phyloP scores from a whole-genome alignment of 2,888 invertebrate genomes.

The Pollenia angustigena region DNA sequence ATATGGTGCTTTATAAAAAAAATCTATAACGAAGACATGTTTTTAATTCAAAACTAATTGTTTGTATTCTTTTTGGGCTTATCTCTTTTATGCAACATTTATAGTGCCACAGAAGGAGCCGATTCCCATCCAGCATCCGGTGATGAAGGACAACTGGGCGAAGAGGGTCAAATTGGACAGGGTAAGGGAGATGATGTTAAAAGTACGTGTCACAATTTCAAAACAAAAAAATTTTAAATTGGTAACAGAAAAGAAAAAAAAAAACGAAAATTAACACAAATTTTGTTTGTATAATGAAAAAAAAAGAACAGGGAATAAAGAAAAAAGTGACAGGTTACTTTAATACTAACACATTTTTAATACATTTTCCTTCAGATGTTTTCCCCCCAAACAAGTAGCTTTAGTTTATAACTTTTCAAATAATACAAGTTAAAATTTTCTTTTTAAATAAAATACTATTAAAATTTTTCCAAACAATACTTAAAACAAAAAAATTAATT shows the following conservation, averaged over 20 bases:
- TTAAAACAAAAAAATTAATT: not conserved
- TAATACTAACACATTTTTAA: slow-evolving; percentile 31
- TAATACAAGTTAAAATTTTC: slow-evolving; percentile 1
- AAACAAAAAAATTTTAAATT: slow-evolving; percentile 76
- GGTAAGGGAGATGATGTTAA: slow-evolving; percentile 85
- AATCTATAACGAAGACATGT: slow-evolving; percentile 1
- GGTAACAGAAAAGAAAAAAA: slow-evolving; percentile 74
- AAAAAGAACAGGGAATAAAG: slow-evolving; percentile 44
- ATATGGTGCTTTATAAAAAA: slow-evolving; percentile 39
- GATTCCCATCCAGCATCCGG: slow-evolving; percentile 93
- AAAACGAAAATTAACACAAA: slow-evolving; percentile 50
- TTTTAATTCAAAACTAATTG: slow-evolving; percentile 37
- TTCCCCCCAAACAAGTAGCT: not conserved
- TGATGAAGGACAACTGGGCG: slow-evolving; percentile 90
- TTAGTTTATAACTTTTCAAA: not conserved
- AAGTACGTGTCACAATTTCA: slow-evolving; percentile 80
- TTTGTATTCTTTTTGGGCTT: slow-evolving; percentile 52
- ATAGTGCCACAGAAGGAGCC: slow-evolving; percentile 95
- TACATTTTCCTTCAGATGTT: not conserved
- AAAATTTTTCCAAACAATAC: not conserved
- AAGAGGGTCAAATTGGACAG: slow-evolving; percentile 91
- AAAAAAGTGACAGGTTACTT: slow-evolving; percentile 80
- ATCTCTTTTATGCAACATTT: slow-evolving; percentile 61
- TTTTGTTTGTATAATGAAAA: slow-evolving; percentile 14
- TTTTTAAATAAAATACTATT: not conserved